phyloP scores from a whole-genome alignment of 2,888 invertebrate species.

The Notodonta ziczac region DNA sequence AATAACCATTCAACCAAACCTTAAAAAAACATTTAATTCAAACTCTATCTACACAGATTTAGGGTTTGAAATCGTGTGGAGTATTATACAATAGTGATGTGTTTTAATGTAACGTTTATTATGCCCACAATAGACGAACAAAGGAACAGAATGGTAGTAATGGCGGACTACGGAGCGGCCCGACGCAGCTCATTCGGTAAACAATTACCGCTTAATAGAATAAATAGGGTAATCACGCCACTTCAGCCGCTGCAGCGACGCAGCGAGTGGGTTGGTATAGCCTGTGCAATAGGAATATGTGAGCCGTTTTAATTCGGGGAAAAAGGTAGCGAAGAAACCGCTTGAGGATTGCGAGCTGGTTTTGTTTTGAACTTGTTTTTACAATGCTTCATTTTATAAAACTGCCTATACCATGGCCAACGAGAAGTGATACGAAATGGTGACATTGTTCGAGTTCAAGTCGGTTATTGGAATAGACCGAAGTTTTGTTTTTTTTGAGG shows the following conservation, averaged over 20 bases:
- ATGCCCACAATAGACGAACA: conserved; percentile 38
- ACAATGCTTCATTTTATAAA: no score
- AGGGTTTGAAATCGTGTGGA: neutral
- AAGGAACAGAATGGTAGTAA: conserved; percentile 72
- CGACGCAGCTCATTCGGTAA: conserved; percentile 70
- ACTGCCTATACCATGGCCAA: no score
- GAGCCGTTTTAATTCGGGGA: conserved; percentile 17
- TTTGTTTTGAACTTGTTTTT: no score
- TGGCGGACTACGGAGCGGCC: conserved; percentile 55
- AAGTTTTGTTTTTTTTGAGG: no score
- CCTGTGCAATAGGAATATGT: conserved; percentile 30
- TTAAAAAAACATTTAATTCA: neutral
- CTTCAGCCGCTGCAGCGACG: conserved; percentile 57
- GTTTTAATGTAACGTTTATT: conserved; percentile 1
- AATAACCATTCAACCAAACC: neutral
- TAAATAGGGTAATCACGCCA: conserved; percentile 83
- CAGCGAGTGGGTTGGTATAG: conserved; percentile 47
- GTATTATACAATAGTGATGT: neutral
- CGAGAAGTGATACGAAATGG: no score
- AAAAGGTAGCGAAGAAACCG: neutral
- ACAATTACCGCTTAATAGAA: conserved; percentile 82
- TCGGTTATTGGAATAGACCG: no score
- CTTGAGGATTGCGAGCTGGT: neutral
- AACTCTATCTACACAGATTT: neutral
- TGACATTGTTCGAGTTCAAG: no score